Base-by-base conservation (phyloP, 2,888 invertebrate species). In the Rotaria sp. region DNA sequence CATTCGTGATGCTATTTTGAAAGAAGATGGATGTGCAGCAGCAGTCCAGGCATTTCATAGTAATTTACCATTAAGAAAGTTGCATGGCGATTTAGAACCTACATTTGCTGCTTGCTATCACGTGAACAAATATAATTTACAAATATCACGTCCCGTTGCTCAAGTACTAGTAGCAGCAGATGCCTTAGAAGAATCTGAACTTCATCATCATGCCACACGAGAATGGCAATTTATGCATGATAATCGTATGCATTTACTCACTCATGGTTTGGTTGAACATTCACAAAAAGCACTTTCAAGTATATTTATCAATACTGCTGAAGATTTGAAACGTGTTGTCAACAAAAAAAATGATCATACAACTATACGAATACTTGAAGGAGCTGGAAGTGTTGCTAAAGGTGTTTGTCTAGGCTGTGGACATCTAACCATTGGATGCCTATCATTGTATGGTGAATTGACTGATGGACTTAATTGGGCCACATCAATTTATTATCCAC, bases 11-110 rank as follows among this genome's bases (percentile, higher is more conserved):
- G 10, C 5, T 80, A 80, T 80, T 45, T n/a, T 45, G 15, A 26
- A 80, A 80, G 80, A 80, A 45, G 80, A 80, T 80, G 80, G 80
- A 45, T 45, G 80, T 80, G n/a, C n/a, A 80, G 80, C 80, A 45
- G 80, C 80, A 45, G 45, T 80, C 0, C 35, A n/a, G 26, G 0
- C 80, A 80, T 80, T 80, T 80, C 80, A 80, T 45, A 45, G 45
- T 80, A 80, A 80, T 80, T 15, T 80, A 45, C 80, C 80, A 24
- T 80, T 80, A 15, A 45, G 26, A 41, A 26, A 11, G 45, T 13
- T 80, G 80, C 45, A 80, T n/a, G 45, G 80, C n/a, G 80, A 80
- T 80, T 45, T 80, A 13, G 80, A 80, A 45, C 80, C 80, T 26
- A 80, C 80, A 18, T 80, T 45, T 45, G 80, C 80, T 41, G 80